Base-by-base conservation (phyloP, 1,140 invertebrate genomes). In the Aphaenogaster floridana region DNA sequence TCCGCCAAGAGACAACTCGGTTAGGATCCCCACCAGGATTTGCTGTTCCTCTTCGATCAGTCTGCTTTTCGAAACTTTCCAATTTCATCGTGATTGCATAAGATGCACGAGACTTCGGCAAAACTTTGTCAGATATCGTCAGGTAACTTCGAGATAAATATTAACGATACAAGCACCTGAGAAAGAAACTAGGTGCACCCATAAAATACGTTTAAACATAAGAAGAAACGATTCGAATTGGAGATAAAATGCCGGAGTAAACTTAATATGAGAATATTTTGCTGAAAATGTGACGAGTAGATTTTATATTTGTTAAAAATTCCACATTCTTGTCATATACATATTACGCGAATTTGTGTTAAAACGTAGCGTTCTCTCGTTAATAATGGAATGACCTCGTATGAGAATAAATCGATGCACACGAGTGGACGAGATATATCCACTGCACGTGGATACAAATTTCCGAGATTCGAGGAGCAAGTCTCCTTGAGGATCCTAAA, bases 31-130 rank as follows among this genome's bases (percentile, higher is more conserved):
- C 45, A 21, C 77, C 42, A 57, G 52, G 81, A 88, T 88, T 79
- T 59, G 9, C 11, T 39, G 28, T 15, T 54, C 15, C n/a, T 59
- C 36, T 86, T 54, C 17, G 28, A 77, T 48, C 71, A 61, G 34
- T 63, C 34, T 34, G 6, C 61, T 42, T 50, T 13, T 21, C 69
- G n/a, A 6, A 78, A 88, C 57, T 89, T 89, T 59, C 50, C 83
- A 59, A 88, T 88, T 81, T 84, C 52, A 11, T 71, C 52, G 64
- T 86, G 88, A 89, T 89, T 89, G 59, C 87, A 74, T 79, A 79
- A 79, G 77, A 66, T 79, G 77, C 77, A 79, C 77, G 77, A 48
- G 59, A 79, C 77, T 79, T 79, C 15, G 77, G 28, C 50, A 79
- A 64, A 64, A 79, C 77, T 79, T 66, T 13, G 34, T 79, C 61